phyloP scores from a whole-genome alignment of 1,140 invertebrate genomes.

The Drosophila nasuta region DNA sequence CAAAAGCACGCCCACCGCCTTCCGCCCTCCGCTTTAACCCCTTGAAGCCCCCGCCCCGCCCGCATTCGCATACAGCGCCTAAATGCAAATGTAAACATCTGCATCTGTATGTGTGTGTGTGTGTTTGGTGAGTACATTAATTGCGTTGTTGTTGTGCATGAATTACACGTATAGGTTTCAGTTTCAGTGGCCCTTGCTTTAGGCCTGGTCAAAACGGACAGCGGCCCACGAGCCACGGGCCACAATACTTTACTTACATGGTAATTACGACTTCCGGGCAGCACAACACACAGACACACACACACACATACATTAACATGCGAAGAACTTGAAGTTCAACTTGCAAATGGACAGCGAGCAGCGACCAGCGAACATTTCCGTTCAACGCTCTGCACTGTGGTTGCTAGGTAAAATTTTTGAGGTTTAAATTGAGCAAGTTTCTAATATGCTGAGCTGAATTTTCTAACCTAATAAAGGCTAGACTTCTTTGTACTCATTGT shows the following conservation, averaged over 20 bases:
- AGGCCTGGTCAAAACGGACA: conserved; percentile 35
- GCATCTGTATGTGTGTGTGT: conserved; percentile 4
- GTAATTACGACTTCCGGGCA: conserved; percentile 79
- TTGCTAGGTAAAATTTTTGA: not conserved
- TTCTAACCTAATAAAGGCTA: too few relatives aligned
- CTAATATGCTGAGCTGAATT: too few relatives aligned
- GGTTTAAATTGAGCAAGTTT: too few relatives aligned
- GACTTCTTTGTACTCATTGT: too few relatives aligned
- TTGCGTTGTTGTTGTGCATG: conserved; percentile 46
- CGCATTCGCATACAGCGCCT: conserved; percentile 12
- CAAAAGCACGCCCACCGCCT: conserved; percentile 53
- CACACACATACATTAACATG: conserved; percentile 29
- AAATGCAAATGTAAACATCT: conserved; percentile 60
- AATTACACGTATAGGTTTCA: conserved; percentile 47
- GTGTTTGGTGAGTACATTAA: conserved; percentile 68
- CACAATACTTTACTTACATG: conserved; percentile 49
- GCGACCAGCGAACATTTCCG: conserved; percentile 36
- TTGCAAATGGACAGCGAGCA: conserved; percentile 24
- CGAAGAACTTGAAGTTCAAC: conserved; percentile 28
- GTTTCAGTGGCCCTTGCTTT: conserved; percentile 36
- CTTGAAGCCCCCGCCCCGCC: not conserved
- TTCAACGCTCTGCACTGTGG: conserved; percentile 18
- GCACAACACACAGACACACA: conserved; percentile 46
- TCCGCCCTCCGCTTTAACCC: not conserved
- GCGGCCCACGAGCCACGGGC: conserved; percentile 39